These are phyloP conservation scores for Platyrinchus mystaceus DNA, from an alignment of 2,797 vertebrate species.

Conservation along the genomic window DNA sequence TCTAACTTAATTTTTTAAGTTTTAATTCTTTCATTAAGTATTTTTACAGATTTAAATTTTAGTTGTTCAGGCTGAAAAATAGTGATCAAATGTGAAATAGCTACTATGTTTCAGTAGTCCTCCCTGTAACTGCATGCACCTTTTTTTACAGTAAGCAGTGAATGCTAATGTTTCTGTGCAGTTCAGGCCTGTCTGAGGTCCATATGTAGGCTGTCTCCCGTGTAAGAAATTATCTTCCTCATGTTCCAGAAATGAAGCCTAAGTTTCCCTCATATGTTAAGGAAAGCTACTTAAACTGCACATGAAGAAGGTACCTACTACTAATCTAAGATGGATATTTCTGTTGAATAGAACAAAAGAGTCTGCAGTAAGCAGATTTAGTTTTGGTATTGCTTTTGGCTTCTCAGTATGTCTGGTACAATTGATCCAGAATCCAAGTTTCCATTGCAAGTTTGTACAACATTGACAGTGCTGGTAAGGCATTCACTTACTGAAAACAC, in stretches of 20 bases:
- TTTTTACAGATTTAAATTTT: neutral
- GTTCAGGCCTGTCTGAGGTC: neutral
- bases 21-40: neutral
- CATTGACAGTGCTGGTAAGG: neutral
- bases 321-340: neutral
- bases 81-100: neutral
- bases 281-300: neutral
- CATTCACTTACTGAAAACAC: neutral
- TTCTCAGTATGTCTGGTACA: neutral
- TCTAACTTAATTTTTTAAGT: neutral
- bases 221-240: neutral
- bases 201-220: neutral
- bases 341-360: neutral
- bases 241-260: neutral
- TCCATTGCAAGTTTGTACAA: neutral
- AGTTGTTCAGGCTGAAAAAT: neutral
- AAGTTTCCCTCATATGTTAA: neutral
- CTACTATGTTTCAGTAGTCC: neutral
- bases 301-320: neutral
- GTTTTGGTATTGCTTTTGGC: neutral
- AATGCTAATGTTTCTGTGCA: neutral
- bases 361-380: neutral
- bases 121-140: neutral
- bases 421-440: neutral
- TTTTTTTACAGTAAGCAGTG: neutral